Base-by-base conservation (phyloP, 2,113 vertebrate genomes). In the Balaenoptera acutorostrata region DNA sequence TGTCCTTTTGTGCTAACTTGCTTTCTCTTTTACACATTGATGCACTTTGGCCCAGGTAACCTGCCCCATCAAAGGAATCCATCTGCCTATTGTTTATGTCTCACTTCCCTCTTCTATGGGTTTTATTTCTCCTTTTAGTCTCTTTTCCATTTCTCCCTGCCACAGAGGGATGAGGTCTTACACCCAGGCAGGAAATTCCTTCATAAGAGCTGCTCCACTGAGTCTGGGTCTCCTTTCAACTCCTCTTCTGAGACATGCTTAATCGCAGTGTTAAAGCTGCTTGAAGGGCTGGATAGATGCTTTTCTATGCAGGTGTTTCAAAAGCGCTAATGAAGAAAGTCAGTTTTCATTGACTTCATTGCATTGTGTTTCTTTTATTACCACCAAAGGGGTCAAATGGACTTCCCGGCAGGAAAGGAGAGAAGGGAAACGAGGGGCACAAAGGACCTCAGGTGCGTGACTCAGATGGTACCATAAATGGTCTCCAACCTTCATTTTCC, bases 371-470 rank as follows among this genome's bases (percentile, higher is more conserved):
- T 88, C 36, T 92, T 94, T 90, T 46, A 8, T 96, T 84, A 23
- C 25, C 18, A 68, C 74, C 5, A 49, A 85, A 98, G 96, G 95
- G 97, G 33, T 6, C 25, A 64, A 93, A 5, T 14, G 97, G 98
- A 82, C 63, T 44, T 95, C 63, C 6, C 0, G 96, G 97, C 36
- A 3, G 7, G 25, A 98, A 90, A 97, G 98, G 98, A 97, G 91
- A 96, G 52, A 95, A 77, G 69, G 98, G 97, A 64, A 84, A 36
- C 12, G 0, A 83, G n/a, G 97, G 98, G 27, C 33, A 0, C 64
- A 94, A 93, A 95, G 97, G 96, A 55, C 94, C 74, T 84, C 86
- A 95, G 97, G 98, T 98, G 96, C 95, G 92, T 78, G 78, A 80
- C 46, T 21, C 2, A 9, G 55, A 39, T 5, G 4, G 17, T 14